Base-by-base conservation (phyloP, 2,888 invertebrate species). In the Pseudococcus jackbeardsleyi region DNA sequence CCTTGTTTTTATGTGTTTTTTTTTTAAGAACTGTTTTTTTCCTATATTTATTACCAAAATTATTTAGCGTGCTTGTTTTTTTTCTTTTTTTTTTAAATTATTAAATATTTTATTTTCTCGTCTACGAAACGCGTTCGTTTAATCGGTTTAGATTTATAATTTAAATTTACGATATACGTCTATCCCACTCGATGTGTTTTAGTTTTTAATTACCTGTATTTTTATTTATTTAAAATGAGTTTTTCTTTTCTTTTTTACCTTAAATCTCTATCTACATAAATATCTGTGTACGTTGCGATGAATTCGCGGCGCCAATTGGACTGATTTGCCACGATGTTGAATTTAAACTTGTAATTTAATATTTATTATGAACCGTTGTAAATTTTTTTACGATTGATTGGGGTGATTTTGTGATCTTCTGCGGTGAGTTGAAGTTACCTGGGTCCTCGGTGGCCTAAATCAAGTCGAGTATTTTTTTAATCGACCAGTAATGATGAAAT, bases 1-100 rank as follows among this genome's bases (percentile, higher is more conserved):
- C 77, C 33, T 77, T 77, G 4, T 77, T 77, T 77, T 77, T 77
- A 39, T 33, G 77, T 8, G 19, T 39, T 77, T 77, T 77, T 77
- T 77, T 77, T 33, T 33, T 33, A 33, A 22, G 39, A 77, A 39
- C 17, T 39, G 39, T 17, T 77, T 39, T 77, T 72, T 77, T 39
- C 77, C 39, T 77, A 77, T 77, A 39, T 77, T 39, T 77, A 77
- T 77, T 77, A 77, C 77, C 77, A 77, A 77, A 77, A 77, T 77
- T 77, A 77, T 39, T 64, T 39, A 39, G 33, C 77, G 77, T 77
- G 39, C 39, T 64, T 50, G 12, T 50, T 68, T 68, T 68, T 68
- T 68, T 77, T 39, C 39, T 33, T 39, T 33, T 33, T 33, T 33
- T 3, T 33, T 33, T 33, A 33, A 33, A 33, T 33, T 33, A 33